phyloP scores from a whole-genome alignment of 2,113 vertebrate species.

The Peromyscus polionotus region DNA sequence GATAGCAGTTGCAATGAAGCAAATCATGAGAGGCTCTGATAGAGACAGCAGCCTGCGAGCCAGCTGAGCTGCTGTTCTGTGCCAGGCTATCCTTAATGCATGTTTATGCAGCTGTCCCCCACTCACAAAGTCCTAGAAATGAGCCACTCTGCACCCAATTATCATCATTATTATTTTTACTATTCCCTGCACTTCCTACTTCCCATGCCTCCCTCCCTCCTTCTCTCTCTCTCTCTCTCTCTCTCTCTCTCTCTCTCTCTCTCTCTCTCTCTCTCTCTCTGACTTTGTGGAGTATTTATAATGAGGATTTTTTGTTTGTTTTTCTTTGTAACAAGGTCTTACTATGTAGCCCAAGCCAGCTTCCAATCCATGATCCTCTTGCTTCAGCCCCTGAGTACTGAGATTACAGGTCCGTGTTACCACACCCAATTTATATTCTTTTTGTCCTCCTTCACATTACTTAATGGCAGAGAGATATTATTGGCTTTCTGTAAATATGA shows the following conservation, averaged over 20 bases:
- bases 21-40: slow-evolving; percentile 78
- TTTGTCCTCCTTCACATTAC: background rate
- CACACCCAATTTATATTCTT: background rate
- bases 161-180: background rate
- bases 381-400: background rate
- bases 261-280: too few species aligned
- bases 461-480: background rate
- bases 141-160: background rate
- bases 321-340: background rate
- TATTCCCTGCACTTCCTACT: background rate
- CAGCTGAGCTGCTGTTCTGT: slow-evolving; percentile 24
- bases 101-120: slow-evolving; percentile 55
- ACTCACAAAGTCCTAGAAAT: background rate
- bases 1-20: slow-evolving; percentile 78
- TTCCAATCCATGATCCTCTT: background rate
- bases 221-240: too few species aligned
- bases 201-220: background rate
- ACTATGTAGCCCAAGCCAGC: background rate
- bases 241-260: too few species aligned
- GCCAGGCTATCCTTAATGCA: slow-evolving; percentile 72
- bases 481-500: background rate
- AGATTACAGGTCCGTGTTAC: background rate
- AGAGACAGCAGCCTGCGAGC: slow-evolving; percentile 64
- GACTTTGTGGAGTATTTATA: background rate
- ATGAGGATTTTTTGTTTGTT: too few species aligned